Base-by-base conservation (phyloP, 1,140 invertebrate genomes). In the Trichonephila clavata region DNA sequence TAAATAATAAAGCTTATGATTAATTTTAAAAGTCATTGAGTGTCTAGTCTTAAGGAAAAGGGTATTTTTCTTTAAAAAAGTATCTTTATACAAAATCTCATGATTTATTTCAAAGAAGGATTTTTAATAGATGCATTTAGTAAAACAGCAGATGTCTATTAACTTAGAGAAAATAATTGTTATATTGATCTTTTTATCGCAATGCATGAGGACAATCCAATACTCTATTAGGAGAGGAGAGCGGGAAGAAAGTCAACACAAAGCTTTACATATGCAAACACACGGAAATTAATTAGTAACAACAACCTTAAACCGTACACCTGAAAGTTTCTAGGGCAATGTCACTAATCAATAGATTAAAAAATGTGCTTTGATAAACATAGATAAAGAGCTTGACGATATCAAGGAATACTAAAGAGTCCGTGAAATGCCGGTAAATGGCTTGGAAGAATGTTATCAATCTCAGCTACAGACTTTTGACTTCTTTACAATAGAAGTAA, bases 371-470 rank as follows among this genome's bases (percentile, higher is more conserved):
- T 77, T 77, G 71, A 77, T 77, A 77, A 77, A 39, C 32, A 32
- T 77, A 5, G 24, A 39, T 20, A 77, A 39, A 39, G 2, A 20
- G 4, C 16, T 14, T 18, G 71, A 39, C 32, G 16, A 39, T 21
- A 77, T 77, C 71, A 39, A 32, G 3, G 32, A 77, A 77, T 18
- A 77, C 32, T 10, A 39, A 77, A 77, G 13, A 32, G 27, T 6
- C 32, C 71, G 71, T 77, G 71, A 77, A 77, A 77, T 77, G 13
- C 71, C 14, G 1, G 24, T 77, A 32, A 32, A 32, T 77, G 71
- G 18, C 10, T 13, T 27, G 27, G 71, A 89, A 68, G 61, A 89
- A 89, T 89, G 86, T 89, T 89, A 89, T 89, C 86, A 63, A 27
- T 61, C 20, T 0, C 27, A 59, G 57, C 18, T 59, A 57, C 43